phyloP scores from a whole-genome alignment of 2,113 vertebrate species.

The Montifringilla adamsi region DNA sequence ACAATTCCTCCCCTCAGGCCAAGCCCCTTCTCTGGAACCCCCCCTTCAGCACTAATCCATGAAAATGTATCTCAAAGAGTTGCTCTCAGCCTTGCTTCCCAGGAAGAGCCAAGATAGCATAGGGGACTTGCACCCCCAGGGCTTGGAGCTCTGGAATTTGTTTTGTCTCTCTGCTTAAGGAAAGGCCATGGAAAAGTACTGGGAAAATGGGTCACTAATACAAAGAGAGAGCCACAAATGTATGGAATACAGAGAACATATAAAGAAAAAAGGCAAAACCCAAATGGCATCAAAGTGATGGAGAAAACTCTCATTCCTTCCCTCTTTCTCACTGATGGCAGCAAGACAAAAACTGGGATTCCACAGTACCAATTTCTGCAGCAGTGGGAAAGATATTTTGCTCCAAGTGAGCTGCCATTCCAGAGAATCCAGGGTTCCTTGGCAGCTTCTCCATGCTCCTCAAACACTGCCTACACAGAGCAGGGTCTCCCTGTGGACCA shows the following conservation, averaged over 20 bases:
- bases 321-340: background rate
- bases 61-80: background rate
- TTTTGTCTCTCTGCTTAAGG: background rate
- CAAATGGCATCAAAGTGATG: rapidly evolving
- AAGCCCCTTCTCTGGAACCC: background rate
- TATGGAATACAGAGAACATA: background rate
- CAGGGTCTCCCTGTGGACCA: background rate
- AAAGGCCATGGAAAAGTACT: background rate
- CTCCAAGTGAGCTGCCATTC: background rate
- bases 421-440: background rate
- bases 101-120: background rate
- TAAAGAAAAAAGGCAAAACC: background rate
- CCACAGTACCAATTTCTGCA: background rate
- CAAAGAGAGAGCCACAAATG: background rate
- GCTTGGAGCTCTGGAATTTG: background rate
- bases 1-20: background rate
- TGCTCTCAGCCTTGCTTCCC: background rate
- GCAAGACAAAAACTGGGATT: background rate
- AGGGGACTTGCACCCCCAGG: background rate
- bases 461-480: background rate
- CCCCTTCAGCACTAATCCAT: no score
- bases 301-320: background rate
- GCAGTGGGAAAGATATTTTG: background rate
- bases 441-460: background rate
- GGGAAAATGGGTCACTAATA: background rate